phyloP scores from a whole-genome alignment of 2,797 vertebrate species.

The Echeneis naucrates region DNA sequence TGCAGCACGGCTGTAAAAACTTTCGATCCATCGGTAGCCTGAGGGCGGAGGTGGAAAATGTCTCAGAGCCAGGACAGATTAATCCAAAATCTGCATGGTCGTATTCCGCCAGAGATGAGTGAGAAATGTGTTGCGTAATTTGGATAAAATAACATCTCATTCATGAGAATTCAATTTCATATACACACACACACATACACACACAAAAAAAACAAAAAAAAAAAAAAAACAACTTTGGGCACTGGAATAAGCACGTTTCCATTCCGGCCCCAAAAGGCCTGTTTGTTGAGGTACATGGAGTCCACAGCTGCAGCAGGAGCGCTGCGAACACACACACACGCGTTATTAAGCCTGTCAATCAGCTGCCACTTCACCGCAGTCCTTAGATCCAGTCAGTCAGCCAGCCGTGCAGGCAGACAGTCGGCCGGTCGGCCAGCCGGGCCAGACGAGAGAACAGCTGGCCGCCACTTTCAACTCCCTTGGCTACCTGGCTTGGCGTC shows the following conservation, averaged over 20 bases:
- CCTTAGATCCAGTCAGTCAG: conserved; percentile 50
- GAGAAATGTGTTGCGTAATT: conserved; percentile 15
- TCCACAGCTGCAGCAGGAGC: conserved; percentile 52
- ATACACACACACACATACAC: no score
- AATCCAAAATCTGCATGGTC: neutral
- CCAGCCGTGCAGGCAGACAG: conserved; percentile 48
- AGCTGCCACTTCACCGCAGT: conserved; percentile 49
- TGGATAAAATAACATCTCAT: conserved; percentile 5
- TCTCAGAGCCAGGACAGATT: conserved; percentile 9
- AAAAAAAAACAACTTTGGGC: neutral
- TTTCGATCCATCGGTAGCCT: neutral
- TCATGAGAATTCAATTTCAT: conserved; percentile 12
- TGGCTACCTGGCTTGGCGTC: conserved; percentile 70
- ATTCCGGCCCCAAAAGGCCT: conserved; percentile 18
- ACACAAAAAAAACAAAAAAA: conserved; percentile 25
- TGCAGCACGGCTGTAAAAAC: neutral
- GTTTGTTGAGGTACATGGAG: conserved; percentile 21
- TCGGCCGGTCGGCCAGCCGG: conserved; percentile 34
- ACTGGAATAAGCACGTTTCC: conserved; percentile 24
- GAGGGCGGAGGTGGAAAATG: neutral
- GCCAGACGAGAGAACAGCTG: conserved; percentile 73
- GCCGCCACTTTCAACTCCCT: conserved; percentile 62
- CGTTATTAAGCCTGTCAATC: conserved; percentile 72
- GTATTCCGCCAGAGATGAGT: neutral
- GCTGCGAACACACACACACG: conserved; percentile 42